Base-by-base conservation (phyloP, 2,888 invertebrate species). In the Nymphalis polychloros region DNA sequence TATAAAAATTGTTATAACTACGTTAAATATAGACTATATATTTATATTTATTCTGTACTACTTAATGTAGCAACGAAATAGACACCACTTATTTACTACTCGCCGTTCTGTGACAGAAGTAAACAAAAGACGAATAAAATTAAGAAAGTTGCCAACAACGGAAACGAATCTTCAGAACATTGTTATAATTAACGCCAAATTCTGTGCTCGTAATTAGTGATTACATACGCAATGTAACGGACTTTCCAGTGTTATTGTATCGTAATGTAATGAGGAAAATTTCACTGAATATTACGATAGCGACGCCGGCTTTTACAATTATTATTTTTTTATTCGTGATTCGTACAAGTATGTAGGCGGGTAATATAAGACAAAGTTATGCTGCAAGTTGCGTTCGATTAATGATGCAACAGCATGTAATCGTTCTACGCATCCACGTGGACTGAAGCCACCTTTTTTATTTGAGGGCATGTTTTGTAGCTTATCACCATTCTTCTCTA, bases 261-360 rank as follows among this genome's bases (percentile, higher is more conserved):
- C 53, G 53, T 55, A 55, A 31, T 55, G 27, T 41, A 41, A 57
- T 13, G 27, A 57, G 57, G 57, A n/a, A 57, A 57, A 57, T 57
- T 57, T 19, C 57, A n/a, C 41, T 35, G 27, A 57, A 41, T 41
- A 57, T 31, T 19, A 41, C 41, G 41, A 10, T 8, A 8, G 8
- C 19, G 13, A n/a, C 19, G 41, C 1, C 23, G 23, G 23, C 23
- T 23, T 23, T 23, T 23, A 23, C 23, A 23, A 23, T 23, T 23
- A 23, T 23, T 23, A 23, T 2, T 3, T 35, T 17, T 35, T 10
- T 2, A 35, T 19, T 31, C 27, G 8, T 8, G 8, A 53, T 23
- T 53, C 53, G 16, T 53, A n/a, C n/a, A n/a, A n/a, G n/a, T n/a
- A 53, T 27, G 53, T 53, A 27, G 53, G 27, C 27, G 16, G 27